Percentiles rank a stretch among this genome's conserved stretches.
Evolutionary conservation across 2,113 vertebrate species (phyloP).

Genomic region (Hiodon alosoides): DNA sequence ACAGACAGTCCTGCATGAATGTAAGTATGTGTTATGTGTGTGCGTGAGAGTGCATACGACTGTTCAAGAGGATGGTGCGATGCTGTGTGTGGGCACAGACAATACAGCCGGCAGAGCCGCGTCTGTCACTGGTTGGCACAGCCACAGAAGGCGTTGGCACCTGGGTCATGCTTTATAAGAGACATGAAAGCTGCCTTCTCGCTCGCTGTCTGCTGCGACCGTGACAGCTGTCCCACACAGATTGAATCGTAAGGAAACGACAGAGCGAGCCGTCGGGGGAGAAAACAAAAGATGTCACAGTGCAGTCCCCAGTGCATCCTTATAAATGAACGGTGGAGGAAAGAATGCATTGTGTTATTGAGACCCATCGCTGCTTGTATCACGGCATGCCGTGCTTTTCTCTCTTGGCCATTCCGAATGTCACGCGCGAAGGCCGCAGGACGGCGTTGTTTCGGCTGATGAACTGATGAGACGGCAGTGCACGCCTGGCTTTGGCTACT

Average conservation of each 20-base stretch:
- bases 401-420: too few relatives aligned
- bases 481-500: too few relatives aligned
- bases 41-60: slow-evolving; percentile 45
- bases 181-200: slow-evolving; percentile 44
- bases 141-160: slow-evolving; percentile 54
- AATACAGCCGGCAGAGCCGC: slow-evolving; percentile 60
- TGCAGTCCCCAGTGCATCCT: neutral
- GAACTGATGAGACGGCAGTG: too few relatives aligned
- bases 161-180: slow-evolving; percentile 55
- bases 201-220: slow-evolving; percentile 52
- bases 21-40: slow-evolving; percentile 41
- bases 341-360: too few relatives aligned
- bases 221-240: slow-evolving; percentile 35
- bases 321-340: too few relatives aligned
- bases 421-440: too few relatives aligned
- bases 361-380: too few relatives aligned
- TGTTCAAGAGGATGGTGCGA: slow-evolving; percentile 37
- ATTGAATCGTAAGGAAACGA: slow-evolving; percentile 15
- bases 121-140: slow-evolving; percentile 61
- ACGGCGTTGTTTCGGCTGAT: too few relatives aligned
- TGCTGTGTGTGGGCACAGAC: slow-evolving; percentile 39
- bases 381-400: too few relatives aligned
- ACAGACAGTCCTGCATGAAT: neutral
- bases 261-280: too few relatives aligned
- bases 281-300: slow-evolving; percentile 1